These are phyloP conservation scores for Baronia brevicornis DNA, from an alignment of 2,888 invertebrate species.

Conservation along the genomic window DNA sequence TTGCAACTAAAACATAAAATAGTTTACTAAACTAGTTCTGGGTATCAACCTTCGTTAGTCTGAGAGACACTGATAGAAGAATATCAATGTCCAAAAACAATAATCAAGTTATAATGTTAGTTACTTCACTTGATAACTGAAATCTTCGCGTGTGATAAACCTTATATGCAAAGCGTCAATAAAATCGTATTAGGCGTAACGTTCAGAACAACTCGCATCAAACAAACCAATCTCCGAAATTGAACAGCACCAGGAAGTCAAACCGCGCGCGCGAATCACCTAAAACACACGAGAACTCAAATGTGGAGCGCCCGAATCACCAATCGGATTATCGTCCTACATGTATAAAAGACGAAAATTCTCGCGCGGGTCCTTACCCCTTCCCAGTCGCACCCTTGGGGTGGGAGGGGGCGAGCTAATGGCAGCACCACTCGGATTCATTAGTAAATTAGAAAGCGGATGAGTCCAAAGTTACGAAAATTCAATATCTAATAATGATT, in stretches of 20 bases:
- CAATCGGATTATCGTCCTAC: conserved; percentile 73
- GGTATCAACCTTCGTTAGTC: too few relatives aligned
- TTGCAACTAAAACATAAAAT: too few relatives aligned
- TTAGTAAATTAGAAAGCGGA: conserved; percentile 77
- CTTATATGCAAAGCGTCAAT: conserved; percentile 7
- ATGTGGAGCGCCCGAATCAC: conserved; percentile 67
- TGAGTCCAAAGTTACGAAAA: conserved; percentile 76
- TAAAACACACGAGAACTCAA: conserved; percentile 64
- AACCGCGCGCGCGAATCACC: conserved; percentile 43
- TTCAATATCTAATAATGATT: conserved; percentile 77
- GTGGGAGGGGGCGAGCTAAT: conserved; percentile 46
- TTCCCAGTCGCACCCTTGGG: conserved; percentile 37
- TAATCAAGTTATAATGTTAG: too few relatives aligned
- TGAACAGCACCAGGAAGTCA: conserved; percentile 38
- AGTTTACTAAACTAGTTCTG: too few relatives aligned
- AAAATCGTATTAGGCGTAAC: conserved; percentile 11
- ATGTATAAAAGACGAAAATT: conserved; percentile 74
- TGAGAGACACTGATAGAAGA: too few relatives aligned
- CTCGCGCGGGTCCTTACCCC: conserved; percentile 63
- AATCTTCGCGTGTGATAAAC: conserved; percentile 6
- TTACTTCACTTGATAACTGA: too few relatives aligned
- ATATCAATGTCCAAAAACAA: too few relatives aligned
- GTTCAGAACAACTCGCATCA: conserved; percentile 18
- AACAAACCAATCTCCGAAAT: conserved; percentile 37
- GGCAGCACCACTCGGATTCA: conserved; percentile 74